Base-by-base conservation (phyloP, 1,140 invertebrate species). In the Glossosoma conforme region DNA sequence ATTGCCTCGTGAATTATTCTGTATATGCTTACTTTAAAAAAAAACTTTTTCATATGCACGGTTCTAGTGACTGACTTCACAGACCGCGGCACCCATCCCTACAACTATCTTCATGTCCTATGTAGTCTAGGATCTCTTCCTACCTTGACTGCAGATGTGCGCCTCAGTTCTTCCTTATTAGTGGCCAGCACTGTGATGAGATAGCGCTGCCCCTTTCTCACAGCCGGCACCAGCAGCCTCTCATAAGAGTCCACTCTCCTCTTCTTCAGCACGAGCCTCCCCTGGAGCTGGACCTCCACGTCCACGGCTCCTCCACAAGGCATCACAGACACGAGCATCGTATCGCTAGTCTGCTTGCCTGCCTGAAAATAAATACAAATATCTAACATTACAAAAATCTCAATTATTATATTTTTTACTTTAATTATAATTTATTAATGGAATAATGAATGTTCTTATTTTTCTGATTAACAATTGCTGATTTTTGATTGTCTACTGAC, bases 251-350 rank as follows among this genome's bases (percentile, higher is more conserved):
- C 61, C 1, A 71, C 54, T n/a, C 56, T 48, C 30, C 54, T 54
- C 14, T 58, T 56, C 6, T 56, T 42, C 14, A 62, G 30, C 5
- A 69, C 50, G 4, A 44, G 45, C 19, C 62, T 28, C 25, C 50
- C 47, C 41, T 63, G 60, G 43, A 38, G 36, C 11, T 35, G 25
- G 6, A 60, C 25, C 18, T 66, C 58, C 6, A 65, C 61, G 18
- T 66, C 59, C 15, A 71, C 64, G 8, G 62, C 61, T 14, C 68
- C 69, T 4, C 68, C 70, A 59, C 74, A 76, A 10, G 72, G 66
- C 61, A 74, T 68, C 1, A 75, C 60, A 21, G 69, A 72, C 45
- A 74, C 58, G 8, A 61, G 43, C 33, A 75, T 58, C 21, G 63
- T 58, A 43, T 63, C 52, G 11, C 52, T 57, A 0, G 53, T 40